phyloP scores from a whole-genome alignment of 2,797 vertebrate genomes.

The Avahi laniger region DNA sequence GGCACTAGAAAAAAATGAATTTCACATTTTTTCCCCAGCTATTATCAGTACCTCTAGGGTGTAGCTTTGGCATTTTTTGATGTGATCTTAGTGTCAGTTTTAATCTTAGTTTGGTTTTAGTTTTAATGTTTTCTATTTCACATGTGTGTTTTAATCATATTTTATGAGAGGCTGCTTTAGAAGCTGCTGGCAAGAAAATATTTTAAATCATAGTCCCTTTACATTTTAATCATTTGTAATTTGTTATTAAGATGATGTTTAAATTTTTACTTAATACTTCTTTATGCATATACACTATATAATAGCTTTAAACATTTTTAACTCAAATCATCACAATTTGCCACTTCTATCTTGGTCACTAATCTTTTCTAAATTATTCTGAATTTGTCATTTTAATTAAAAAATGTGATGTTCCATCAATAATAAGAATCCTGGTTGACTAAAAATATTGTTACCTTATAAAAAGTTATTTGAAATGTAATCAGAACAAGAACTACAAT shows the following conservation, averaged over 20 bases:
- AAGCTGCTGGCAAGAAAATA: neutral
- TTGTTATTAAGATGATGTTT: conserved; percentile 51
- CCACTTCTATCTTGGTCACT: neutral
- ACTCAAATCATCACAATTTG: neutral
- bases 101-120: conserved; percentile 6
- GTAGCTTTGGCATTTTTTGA: neutral
- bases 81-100: neutral
- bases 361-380: conserved; percentile 15
- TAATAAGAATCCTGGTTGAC: neutral
- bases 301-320: conserved; percentile 43
- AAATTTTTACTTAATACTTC: conserved; percentile 7
- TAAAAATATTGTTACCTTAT: conserved; percentile 6
- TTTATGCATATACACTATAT: neutral
- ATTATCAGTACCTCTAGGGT: neutral
- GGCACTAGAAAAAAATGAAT: neutral
- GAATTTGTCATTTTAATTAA: conserved; percentile 34
- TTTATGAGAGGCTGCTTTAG: neutral
- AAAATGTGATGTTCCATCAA: conserved; percentile 1
- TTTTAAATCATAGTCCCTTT: conserved; percentile 27
- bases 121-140: neutral
- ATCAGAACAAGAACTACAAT: neutral
- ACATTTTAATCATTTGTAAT: conserved; percentile 45
- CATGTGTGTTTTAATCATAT: neutral
- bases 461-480: neutral
- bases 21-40: neutral